A percentile compares a stretch with the other conserved stretches of the same genome.
phyloP scores from a whole-genome alignment of 2,113 vertebrate species.

The Turnix velox region DNA sequence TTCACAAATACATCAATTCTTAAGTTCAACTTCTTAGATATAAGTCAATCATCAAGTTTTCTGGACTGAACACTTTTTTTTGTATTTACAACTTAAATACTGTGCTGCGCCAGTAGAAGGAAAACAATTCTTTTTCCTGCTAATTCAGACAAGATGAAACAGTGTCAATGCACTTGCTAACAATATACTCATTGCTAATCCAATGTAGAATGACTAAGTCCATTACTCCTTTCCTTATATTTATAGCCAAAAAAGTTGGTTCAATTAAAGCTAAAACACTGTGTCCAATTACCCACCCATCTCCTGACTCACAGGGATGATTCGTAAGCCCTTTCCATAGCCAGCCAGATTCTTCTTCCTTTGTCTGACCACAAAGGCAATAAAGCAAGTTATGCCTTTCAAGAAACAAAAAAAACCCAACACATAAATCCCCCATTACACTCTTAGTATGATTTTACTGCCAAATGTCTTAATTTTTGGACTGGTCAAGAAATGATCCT shows the following conservation, averaged over 20 bases:
- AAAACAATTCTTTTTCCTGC: neutral
- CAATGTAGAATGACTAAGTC: neutral
- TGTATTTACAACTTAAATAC: neutral
- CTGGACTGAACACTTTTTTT: neutral
- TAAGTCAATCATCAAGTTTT: neutral
- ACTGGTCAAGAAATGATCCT: neutral
- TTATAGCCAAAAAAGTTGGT: neutral
- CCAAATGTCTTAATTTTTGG: neutral
- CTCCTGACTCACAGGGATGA: neutral
- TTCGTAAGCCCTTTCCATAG: neutral
- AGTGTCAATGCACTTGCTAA: neutral
- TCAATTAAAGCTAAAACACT: neutral
- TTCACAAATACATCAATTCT: neutral
- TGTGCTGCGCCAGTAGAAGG: neutral
- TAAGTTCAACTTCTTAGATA: neutral
- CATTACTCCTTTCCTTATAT: neutral
- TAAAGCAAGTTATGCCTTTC: neutral
- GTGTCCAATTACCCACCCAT: neutral
- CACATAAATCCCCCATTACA: neutral
- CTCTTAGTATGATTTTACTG: neutral
- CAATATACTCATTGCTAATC: neutral
- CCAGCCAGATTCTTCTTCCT: neutral
- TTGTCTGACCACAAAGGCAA: neutral
- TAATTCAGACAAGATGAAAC: neutral
- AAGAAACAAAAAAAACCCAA: neutral